Evolutionary conservation across 2,113 vertebrate species (phyloP), one percentile per base, ranked within the genome.

Genomic region (Campylomormyrus tamandua): DNA sequence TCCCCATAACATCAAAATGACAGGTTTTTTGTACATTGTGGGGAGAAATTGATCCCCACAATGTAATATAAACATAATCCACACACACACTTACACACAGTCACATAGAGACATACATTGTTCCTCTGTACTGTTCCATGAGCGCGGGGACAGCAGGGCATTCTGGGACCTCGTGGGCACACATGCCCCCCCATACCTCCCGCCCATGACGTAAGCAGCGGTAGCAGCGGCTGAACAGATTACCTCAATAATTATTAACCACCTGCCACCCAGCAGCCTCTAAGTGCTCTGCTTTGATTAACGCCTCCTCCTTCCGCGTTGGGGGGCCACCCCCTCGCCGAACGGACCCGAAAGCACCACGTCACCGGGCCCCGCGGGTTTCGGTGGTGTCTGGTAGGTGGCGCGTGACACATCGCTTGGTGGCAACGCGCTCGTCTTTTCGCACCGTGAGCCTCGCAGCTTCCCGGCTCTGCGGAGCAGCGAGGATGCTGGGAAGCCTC

Each of bases 201-300:
- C 56, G 83, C 91, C 62, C 74, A 91, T 91, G 87, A 94, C 92
- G 50, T 91, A 74, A 90, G 21, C 53, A 92, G 92, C 91, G 93
- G 92, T 91, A 91, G 89, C 87, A 91, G 89, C 90, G 88, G 92
- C 89, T 90, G 83, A 92, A 93, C 91, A 92, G 89, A 91, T 93
- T 93, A 92, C 91, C 74, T 48, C 58, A 8, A n/a, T 91, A 93
- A 94, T 94, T 90, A 94, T 94, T 93, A 93, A 93, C 93, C 50
- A 80, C 10, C 83, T 48, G 46, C 58, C 7, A 58, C 87, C 70
- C 85, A 83, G 46, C 45, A 74, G 83, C 58, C 89, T 90, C 48
- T 49, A 91, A 90, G 90, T 87, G 86, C 49, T 3, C 27, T 11
- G 19, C 84, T 56, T 46, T 90, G 58, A 87, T 39, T 90, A 85